Evolutionary conservation across 2,797 vertebrate genomes (phyloP), one percentile per base, ranked within the genome.

Genomic region (Crenuchus spilurus): DNA sequence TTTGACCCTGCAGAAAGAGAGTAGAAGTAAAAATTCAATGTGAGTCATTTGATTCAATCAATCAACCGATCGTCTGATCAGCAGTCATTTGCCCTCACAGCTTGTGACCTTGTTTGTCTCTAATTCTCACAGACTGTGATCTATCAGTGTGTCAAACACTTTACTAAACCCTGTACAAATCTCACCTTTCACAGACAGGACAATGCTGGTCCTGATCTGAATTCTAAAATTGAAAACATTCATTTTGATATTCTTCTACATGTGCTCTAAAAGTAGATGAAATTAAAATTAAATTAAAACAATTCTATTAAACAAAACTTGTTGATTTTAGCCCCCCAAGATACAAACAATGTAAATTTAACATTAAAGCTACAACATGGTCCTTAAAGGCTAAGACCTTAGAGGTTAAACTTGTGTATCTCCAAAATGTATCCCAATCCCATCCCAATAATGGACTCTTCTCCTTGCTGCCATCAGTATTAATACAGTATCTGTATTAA

Each of bases 1-100:
- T 70, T 58, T 69, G 55, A 77, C 33, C 75, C 68, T 77, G 78
- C 6, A 55, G 72, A 62, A 42, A 68, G 49, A 82, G 54, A 80
- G 22, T 69, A 65, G 48, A 76, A 39, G 75, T 14, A 71, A 33
- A 5, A 0, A 13, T 77, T n/a, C 67, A 80, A 41, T 48, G 1
- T 22, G 31, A 72, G 37, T 69, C 46, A 49, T 41, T 69, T 46
- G 35, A 35, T 20, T 58, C 16, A 42, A 79, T 79, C 66, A 71
- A 42, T 33, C 72, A 52, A 35, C 26, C 28, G 7, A 42, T n/a
- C 46, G 31, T 16, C 26, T 24, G 44, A 58, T 67, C 63, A 58
- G 6, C 16, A 70, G 46, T 57, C 37, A 20, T n/a, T 48, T 28
- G 35, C 41, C 6, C 28, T 46, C 26, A 11, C 26, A 51, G 44